These are phyloP conservation scores for Anas bernieri DNA, from an alignment of 2,797 vertebrate species.

Conservation along the genomic window DNA sequence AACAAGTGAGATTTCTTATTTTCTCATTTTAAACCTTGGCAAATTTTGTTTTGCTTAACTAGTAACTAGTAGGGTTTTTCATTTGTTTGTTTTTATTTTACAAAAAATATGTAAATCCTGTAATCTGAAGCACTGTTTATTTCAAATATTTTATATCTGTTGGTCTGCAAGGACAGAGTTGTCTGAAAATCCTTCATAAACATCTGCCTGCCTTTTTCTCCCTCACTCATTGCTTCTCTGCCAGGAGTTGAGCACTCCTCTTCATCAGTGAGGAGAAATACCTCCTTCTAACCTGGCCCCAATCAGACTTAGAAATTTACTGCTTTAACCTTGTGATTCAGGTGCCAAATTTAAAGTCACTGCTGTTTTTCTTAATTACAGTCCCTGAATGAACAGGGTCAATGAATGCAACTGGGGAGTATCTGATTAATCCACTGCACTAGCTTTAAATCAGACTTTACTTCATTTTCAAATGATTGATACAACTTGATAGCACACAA, in stretches of 20 bases:
- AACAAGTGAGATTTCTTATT: not conserved
- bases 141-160: not conserved
- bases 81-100: not conserved
- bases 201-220: not conserved
- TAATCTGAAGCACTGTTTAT: not conserved
- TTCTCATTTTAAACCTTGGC: not conserved
- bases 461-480: constrained; percentile 36
- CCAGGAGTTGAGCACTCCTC: not conserved
- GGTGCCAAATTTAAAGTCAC: constrained; percentile 50
- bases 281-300: constrained; percentile 40
- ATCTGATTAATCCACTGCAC: constrained; percentile 53
- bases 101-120: not conserved
- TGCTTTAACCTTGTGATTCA: constrained; percentile 59
- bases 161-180: not conserved
- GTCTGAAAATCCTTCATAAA: not conserved
- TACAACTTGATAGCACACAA: not conserved
- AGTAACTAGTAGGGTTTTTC: not conserved
- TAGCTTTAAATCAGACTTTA: constrained; percentile 53
- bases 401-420: constrained; percentile 34
- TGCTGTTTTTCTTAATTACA: constrained; percentile 58
- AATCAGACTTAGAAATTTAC: constrained; percentile 37
- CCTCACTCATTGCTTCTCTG: not conserved
- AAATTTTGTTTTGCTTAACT: not conserved
- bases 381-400: constrained; percentile 42
- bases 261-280: not conserved